phyloP scores from a whole-genome alignment of 2,113 vertebrate genomes.

The Bettongia penicillata region DNA sequence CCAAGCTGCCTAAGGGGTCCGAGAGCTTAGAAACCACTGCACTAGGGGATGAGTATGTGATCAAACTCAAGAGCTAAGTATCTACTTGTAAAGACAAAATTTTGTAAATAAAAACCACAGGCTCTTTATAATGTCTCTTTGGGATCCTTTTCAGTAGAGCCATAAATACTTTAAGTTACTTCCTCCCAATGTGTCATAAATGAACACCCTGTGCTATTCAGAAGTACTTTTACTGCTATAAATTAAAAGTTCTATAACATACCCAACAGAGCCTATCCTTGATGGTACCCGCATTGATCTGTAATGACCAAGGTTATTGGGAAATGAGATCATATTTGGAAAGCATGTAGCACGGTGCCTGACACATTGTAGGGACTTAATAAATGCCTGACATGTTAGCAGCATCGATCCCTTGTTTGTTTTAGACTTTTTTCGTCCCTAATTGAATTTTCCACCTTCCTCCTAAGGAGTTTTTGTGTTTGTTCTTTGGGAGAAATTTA shows the following conservation, averaged over 20 bases:
- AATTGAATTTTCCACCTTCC: not conserved
- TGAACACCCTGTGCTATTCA: not conserved
- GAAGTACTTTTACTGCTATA: constrained; percentile 20
- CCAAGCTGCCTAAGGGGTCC: not conserved
- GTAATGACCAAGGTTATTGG: not conserved
- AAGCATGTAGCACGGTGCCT: not conserved
- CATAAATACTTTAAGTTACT: constrained; percentile 24
- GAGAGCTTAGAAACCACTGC: not conserved
- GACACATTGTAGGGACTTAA: not conserved
- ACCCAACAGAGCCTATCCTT: not conserved
- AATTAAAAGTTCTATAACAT: constrained; percentile 18
- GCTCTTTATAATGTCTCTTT: not conserved
- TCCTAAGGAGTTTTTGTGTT: constrained; percentile 2
- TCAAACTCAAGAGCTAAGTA: not conserved
- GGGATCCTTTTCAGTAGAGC: constrained; percentile 15
- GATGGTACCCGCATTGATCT: constrained; percentile 14
- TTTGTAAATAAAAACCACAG: not conserved
- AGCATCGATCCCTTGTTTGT: constrained; percentile 10
- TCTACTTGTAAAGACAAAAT: not conserved
- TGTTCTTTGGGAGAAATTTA: not conserved
- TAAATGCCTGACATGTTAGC: constrained; percentile 5
- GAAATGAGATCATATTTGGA: not conserved
- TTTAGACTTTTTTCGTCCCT: constrained; percentile 33
- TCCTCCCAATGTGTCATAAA: constrained; percentile 23
- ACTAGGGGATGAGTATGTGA: not conserved